Percentiles rank a stretch among this genome's conserved stretches.
Conservation (phyloP, 2,113 vertebrate species). For the Eublepharis macularius region DNA sequence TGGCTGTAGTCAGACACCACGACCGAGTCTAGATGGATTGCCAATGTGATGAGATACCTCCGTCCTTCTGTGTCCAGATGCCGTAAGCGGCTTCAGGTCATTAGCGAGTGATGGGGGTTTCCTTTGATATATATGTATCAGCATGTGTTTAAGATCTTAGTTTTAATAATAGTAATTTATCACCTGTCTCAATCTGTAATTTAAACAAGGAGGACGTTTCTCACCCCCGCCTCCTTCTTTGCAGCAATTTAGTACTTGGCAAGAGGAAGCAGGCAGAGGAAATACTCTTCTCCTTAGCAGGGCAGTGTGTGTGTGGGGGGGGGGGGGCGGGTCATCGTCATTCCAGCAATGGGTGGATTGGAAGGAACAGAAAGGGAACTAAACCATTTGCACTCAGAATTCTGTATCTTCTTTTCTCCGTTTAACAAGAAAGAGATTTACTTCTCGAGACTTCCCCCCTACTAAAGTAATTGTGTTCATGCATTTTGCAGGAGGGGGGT, state of each 20-base stretch:
- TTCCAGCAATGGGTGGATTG: slow-evolving; percentile 12
- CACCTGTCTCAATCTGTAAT: background rate
- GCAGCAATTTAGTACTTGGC: slow-evolving; percentile 45
- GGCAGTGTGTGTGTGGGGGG: background rate
- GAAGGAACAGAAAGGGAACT: slow-evolving; percentile 29
- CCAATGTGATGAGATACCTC: accelerated
- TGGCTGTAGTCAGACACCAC: background rate
- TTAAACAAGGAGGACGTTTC: slow-evolving; percentile 1
- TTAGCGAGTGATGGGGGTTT: background rate
- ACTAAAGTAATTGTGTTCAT: accelerated
- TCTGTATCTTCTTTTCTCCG: background rate
- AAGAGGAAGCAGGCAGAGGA: slow-evolving; percentile 43
- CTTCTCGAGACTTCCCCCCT: background rate
- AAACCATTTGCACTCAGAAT: slow-evolving; percentile 44
- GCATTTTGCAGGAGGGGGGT: background rate
- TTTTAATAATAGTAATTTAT: slow-evolving; percentile 30
- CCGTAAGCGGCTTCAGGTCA: background rate
- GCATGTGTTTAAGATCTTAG: background rate
- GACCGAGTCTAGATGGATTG: background rate
- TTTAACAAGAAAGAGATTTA: slow-evolving; percentile 27
- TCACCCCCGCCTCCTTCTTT: slow-evolving; percentile 26
- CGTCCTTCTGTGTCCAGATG: background rate
- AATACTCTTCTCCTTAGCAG: slow-evolving; percentile 29
- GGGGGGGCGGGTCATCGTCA: background rate
- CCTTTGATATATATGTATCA: background rate